Evolutionary conservation across 2,113 vertebrate species (phyloP), one percentile per base, ranked within the genome.

Genomic region (Rhinichthys klamathensis): DNA sequence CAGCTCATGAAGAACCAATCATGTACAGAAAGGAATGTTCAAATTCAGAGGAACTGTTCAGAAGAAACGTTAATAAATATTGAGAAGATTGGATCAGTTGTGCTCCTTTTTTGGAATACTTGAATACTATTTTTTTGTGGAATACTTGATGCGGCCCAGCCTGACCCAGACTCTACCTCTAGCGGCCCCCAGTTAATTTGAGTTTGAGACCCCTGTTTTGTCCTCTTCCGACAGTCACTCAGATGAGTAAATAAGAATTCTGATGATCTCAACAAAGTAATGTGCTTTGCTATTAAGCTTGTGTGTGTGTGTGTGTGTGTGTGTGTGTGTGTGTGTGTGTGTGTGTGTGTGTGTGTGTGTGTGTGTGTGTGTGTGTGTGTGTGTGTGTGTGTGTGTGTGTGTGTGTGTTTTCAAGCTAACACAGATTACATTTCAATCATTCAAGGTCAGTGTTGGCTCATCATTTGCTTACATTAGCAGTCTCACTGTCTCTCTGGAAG

Each of bases 391-490:
- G 65, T 38, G 67, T 70, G 63, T 67, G 54, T 84, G 35, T 67
- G 41, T 78, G 27, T 63, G 18, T 46, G 58, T 12, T 27, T 80
- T 80, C 9, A 27, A 41, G 77, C 41, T 8, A n/a, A 54, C n/a
- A 44, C 38, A 77, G 58, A 83, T 84, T 65, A 23, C 44, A 76
- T 84, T 84, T 77, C 58, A 65, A 30, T 65, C 56, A 84, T 32
- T 75, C 58, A 84, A 61, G 58, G 73, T 84, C 83, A 77, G 41
- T 65, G 58, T 18, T 54, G 67, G 54, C 65, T 83, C 81, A 72
- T 83, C 67, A 76, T 84, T 11, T 75, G 82, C 41, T 61, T 80
- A 44, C 77, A 41, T 63, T 63, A 80, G 78, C 58, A 80, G 78
- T 65, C 60, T 30, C 8, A 41, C n/a, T 21, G 78, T 44, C 78